These are phyloP conservation scores for Cetonia aurata DNA, from an alignment of 2,888 invertebrate genomes.

Conservation along the genomic window DNA sequence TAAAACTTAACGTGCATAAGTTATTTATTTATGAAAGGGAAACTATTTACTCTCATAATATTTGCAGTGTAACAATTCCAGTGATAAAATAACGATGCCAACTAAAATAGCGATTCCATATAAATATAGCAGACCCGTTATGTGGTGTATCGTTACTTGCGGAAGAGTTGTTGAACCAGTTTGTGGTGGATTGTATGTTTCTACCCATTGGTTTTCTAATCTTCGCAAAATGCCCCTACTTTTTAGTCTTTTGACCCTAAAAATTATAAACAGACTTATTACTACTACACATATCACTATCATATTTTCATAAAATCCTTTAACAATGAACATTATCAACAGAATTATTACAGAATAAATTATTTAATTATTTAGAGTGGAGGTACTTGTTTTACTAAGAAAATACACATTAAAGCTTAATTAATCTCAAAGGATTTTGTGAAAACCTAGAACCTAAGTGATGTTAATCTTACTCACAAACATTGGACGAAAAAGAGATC, in stretches of 20 bases:
- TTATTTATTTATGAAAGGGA: not conserved
- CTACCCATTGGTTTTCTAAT: conserved; percentile 63
- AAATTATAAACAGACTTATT: conserved; percentile 43
- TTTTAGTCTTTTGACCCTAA: conserved; percentile 61
- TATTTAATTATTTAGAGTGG: too few relatives aligned
- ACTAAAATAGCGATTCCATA: conserved; percentile 52
- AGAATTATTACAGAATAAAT: too few relatives aligned
- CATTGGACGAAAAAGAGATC: not conserved
- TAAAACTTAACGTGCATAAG: not conserved
- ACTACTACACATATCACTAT: too few relatives aligned
- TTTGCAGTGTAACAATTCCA: conserved; percentile 52
- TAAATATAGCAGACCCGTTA: conserved; percentile 56
- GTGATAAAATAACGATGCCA: conserved; percentile 55
- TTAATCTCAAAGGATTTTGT: not conserved
- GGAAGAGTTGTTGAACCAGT: conserved; percentile 47
- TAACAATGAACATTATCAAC: too few relatives aligned
- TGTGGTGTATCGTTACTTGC: conserved; percentile 59
- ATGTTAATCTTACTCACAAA: too few relatives aligned
- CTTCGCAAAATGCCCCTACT: conserved; percentile 63
- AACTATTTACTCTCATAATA: not conserved
- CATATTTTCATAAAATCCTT: too few relatives aligned
- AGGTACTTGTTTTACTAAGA: too few relatives aligned
- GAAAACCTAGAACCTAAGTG: not conserved
- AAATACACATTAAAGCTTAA: not conserved
- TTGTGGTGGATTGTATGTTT: conserved; percentile 26